These are phyloP conservation scores for Hyperoplus lanceolatus DNA, from an alignment of 2,797 vertebrate genomes.

Conservation along the genomic window DNA sequence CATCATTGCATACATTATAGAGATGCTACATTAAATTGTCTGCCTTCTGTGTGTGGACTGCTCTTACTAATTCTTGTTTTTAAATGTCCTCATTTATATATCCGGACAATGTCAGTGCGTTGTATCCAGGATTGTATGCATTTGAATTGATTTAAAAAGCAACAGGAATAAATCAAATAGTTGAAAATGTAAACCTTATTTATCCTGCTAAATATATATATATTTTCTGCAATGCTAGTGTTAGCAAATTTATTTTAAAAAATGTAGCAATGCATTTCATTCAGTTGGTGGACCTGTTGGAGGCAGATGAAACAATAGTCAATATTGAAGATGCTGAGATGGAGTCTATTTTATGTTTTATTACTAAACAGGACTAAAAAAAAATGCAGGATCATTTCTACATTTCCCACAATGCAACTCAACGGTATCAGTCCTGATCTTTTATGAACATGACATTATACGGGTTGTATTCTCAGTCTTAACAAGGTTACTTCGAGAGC, in stretches of 20 bases:
- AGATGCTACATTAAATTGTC: conserved; percentile 41
- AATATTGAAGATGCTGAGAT: neutral
- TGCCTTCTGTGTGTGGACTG: conserved; percentile 39
- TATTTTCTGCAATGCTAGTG: neutral
- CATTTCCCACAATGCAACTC: conserved; percentile 3
- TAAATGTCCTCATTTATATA: conserved; percentile 43
- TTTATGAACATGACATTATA: neutral
- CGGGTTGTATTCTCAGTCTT: neutral
- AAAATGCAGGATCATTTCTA: neutral
- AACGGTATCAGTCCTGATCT: neutral
- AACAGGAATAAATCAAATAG: neutral
- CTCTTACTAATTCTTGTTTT: conserved; percentile 22
- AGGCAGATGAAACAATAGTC: too few relatives aligned
- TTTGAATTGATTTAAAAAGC: conserved; percentile 7
- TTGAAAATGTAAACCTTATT: neutral
- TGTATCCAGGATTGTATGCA: neutral
- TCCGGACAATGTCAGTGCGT: neutral
- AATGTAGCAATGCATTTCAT: neutral
- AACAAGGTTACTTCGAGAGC: neutral
- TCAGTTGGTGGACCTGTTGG: neutral
- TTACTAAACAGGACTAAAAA: too few relatives aligned
- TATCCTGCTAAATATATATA: neutral
- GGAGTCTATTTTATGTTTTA: neutral
- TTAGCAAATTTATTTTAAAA: neutral
- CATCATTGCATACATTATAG: conserved; percentile 72